A percentile compares a stretch with the other conserved stretches of the same genome.
Evolutionary conservation across 1,140 invertebrate genomes (phyloP).

Genomic region (Copidosoma floridanum): DNA sequence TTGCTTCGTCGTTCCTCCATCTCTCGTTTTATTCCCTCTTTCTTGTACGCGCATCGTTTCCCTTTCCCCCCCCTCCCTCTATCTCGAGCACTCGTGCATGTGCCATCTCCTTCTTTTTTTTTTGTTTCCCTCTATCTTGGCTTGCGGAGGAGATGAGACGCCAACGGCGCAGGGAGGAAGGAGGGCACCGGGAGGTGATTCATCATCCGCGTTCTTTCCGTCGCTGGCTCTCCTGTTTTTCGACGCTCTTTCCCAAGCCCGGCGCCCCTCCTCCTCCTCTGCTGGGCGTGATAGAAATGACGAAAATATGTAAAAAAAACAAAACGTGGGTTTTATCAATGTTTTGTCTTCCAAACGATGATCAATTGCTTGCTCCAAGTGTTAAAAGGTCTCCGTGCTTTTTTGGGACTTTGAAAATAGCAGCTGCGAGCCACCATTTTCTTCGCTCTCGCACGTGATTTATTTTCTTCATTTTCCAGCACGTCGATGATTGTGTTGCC

Average conservation of each 20-base stretch:
- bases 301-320: too few relatives aligned
- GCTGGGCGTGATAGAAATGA: not conserved
- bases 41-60: slow-evolving; percentile 19
- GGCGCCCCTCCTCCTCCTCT: not conserved
- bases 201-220: slow-evolving; percentile 19
- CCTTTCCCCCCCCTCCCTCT: slow-evolving; percentile 30
- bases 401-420: too few relatives aligned
- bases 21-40: slow-evolving; percentile 22
- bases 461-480: too few relatives aligned
- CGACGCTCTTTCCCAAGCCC: not conserved
- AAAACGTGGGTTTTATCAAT: too few relatives aligned
- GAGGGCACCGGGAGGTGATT: not conserved
- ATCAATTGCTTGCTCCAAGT: too few relatives aligned
- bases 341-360: too few relatives aligned
- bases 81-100: slow-evolving; percentile 24
- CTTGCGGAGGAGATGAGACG: not conserved
- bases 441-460: too few relatives aligned
- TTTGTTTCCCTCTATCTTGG: slow-evolving; percentile 20
- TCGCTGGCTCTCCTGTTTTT: slow-evolving; percentile 9
- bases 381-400: too few relatives aligned
- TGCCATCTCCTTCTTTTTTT: slow-evolving; percentile 30
- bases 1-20: slow-evolving; percentile 22
- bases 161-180: not conserved
- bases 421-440: too few relatives aligned
- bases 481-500: too few relatives aligned